phyloP scores from a whole-genome alignment of 30 jellyfish, hydroid and myxozoan species.

The Hydractinia symbiolongicarpus region DNA sequence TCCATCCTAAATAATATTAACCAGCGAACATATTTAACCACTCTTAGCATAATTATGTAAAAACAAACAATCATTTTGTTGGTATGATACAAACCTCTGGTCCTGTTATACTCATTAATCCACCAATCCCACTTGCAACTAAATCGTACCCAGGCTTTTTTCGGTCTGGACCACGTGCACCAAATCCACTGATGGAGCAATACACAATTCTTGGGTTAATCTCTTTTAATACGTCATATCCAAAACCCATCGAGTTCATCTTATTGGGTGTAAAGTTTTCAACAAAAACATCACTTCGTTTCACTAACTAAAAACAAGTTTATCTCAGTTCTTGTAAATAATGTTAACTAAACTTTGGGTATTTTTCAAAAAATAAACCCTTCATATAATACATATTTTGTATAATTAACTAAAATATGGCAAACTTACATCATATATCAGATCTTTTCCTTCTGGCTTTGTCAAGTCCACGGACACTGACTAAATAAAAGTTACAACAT shows the following conservation, averaged over 20 bases:
- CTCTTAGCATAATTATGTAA: background rate
- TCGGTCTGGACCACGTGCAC: conserved; percentile 90
- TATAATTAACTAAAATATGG: background rate
- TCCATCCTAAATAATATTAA: conserved; percentile 52
- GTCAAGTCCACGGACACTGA: conserved; percentile 64
- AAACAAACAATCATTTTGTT: background rate
- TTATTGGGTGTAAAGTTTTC: conserved; percentile 88
- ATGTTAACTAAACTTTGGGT: too few relatives aligned
- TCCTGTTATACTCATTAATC: conserved; percentile 83
- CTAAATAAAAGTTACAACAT: conserved; percentile 13
- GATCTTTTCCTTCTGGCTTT: conserved; percentile 59
- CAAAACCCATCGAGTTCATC: conserved; percentile 76
- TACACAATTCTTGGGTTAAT: conserved; percentile 57
- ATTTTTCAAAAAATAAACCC: too few relatives aligned
- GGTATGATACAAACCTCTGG: conserved; percentile 29
- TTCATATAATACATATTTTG: too few relatives aligned
- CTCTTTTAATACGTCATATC: conserved; percentile 54
- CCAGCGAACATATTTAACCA: background rate
- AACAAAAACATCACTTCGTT: conserved; percentile 77
- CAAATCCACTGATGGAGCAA: conserved; percentile 91
- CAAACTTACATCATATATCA: conserved; percentile 35
- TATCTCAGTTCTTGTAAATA: too few relatives aligned
- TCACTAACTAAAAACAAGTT: conserved; percentile 40
- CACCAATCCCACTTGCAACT: conserved; percentile 94
- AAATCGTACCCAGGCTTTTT: conserved; percentile 90